Base-by-base conservation (phyloP, 2,888 invertebrate genomes). In the Ceramica pisi region DNA sequence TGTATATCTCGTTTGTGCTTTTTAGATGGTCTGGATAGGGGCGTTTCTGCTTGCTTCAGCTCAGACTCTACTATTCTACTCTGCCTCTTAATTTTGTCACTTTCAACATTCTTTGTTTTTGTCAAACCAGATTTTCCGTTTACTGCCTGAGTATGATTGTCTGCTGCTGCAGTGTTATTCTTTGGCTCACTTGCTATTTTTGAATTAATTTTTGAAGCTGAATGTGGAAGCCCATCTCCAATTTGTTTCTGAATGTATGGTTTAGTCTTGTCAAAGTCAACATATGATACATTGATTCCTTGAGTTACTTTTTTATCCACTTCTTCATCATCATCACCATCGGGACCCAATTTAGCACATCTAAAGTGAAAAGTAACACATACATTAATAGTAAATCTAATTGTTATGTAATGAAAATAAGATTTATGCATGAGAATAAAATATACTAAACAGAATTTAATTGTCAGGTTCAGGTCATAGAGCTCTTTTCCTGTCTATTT, bases 211-310 rank as follows among this genome's bases (percentile, higher is more conserved):
- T 86, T 80, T 55, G 89, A 78, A 67, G 85, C 67, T 61, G 82
- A 55, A 50, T 87, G 82, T 68, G 87, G 82, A 64, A 85, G 71
- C 57, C 88, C 90, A 86, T 92, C 92, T 41, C 88, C 91, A 75
- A 86, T 89, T 82, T 89, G 90, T 80, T 91, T 93, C 65, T 89
- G 89, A 61, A 80, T 76, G 65, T 88, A 86, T 53, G 95, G 94
- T 81, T 93, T 95, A 35, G 94, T 95, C 88, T 95, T 95, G 69
- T 95, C 94, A 87, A 95, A 95, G 78, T 95, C 91, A 23, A 95
- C 92, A 89, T 95, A 93, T 4, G 92, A 87, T 9, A 95, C 92
- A 88, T 90, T 89, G 1, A 92, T 86, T 41, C 88, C 72, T 76
- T 91, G 90, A 48, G 81, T 77, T 61, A 84, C 74, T 78, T 86